Conservation (phyloP, 2,888 invertebrate genomes). For the Dorcus parallelipipedus region DNA sequence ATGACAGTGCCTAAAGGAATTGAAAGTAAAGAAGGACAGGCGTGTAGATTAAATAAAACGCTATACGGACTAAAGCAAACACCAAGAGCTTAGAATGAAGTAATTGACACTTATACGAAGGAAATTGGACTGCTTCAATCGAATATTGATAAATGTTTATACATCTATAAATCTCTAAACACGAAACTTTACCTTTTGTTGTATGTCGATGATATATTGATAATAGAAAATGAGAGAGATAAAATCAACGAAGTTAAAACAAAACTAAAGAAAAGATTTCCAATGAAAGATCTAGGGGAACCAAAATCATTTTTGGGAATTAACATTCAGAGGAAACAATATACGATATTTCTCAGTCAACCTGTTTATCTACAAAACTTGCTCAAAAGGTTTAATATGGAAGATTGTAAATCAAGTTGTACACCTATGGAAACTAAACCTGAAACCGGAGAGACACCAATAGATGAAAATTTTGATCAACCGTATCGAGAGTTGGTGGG, state of each 20-base stretch:
- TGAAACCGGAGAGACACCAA: background rate
- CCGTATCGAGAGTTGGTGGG: slow-evolving; percentile 13
- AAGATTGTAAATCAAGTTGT: too few species aligned
- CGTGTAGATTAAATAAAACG: too few species aligned
- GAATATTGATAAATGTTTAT: too few species aligned
- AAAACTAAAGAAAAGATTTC: slow-evolving; percentile 14
- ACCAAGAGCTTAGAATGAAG: too few species aligned
- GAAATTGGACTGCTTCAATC: too few species aligned
- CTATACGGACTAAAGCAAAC: too few species aligned
- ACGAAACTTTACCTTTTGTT: slow-evolving; percentile 22
- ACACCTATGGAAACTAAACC: slow-evolving; percentile 27
- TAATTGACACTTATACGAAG: too few species aligned
- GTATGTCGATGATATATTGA: slow-evolving; percentile 32
- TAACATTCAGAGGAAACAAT: slow-evolving; percentile 22
- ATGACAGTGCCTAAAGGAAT: too few species aligned
- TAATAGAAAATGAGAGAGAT: too few species aligned
- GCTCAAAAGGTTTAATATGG: slow-evolving; percentile 29
- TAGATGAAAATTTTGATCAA: background rate
- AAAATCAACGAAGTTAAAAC: too few species aligned
- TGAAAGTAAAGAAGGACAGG: too few species aligned
- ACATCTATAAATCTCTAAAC: too few species aligned
- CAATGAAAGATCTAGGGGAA: slow-evolving; percentile 31
- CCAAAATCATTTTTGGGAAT: slow-evolving; percentile 30
- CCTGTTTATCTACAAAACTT: slow-evolving; percentile 25
- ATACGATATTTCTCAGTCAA: slow-evolving; percentile 28